Evolutionary conservation across 2,797 vertebrate genomes (phyloP), one percentile per base, ranked within the genome.

Genomic region (Helicolenus hilgendorfi): DNA sequence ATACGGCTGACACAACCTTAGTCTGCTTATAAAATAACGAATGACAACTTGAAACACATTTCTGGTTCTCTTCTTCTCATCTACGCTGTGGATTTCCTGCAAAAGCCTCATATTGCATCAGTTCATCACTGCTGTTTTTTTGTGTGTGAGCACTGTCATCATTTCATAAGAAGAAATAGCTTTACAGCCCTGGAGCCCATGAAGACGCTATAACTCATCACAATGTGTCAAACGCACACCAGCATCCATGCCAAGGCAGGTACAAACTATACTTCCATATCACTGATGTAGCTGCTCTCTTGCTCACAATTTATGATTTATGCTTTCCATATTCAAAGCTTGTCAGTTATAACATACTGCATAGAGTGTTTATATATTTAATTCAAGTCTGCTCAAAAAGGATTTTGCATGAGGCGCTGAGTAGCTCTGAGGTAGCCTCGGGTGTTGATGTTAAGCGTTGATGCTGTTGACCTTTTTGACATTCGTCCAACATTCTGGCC

Each of bases 381-480:
- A 59, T 53, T 60, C 14, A 68, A 3, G 33, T 27, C 33, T 26
- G 6, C n/a, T 68, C 11, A 11, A 62, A 68, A 38, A 71, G 26
- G 26, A 9, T 49, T 69, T 45, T 36, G 24, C 20, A 22, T 5
- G 58, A 49, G 18, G 22, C 13, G 22, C 29, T 35, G 53, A 36
- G 35, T 9, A 10, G 7, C 59, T 67, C 41, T 33, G 33, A 70
- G 49, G 14, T 9, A 26, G 14, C 18, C 15, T 20, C 10, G 18
- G 11, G 9, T 33, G 38, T 63, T 56, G 67, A 76, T 85, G 79
- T 31, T 71, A 20, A 29, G 3, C 27, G 31, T 41, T 71, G 56
- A 65, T 7, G 20, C 11, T 13, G n/a, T 29, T 64, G 85, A 83
- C 92, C 87, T 76, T 77, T 83, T 65, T 49, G 69, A 35, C 83